Base-by-base conservation (phyloP, 2,113 vertebrate species). In the Ivindomyrus marchei region DNA sequence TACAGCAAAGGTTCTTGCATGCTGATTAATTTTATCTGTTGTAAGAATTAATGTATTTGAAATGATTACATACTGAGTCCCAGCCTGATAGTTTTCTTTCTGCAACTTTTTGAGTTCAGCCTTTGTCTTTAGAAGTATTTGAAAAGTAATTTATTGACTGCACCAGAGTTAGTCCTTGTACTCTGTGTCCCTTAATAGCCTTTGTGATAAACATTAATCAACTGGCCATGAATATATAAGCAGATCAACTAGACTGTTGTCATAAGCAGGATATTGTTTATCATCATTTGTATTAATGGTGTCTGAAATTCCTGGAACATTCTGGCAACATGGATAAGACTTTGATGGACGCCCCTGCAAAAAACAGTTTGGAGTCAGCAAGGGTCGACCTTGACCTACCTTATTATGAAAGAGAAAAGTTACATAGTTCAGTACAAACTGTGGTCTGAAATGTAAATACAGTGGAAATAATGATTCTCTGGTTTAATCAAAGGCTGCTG, bases 11-110 rank as follows among this genome's bases (percentile, higher is more conserved):
- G 36, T 27, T 53, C 50, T 46, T 15, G 77, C 49, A 56, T 88
- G 52, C 88, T 91, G 27, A 93, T 92, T 91, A 90, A 90, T 84
- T 66, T 62, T 47, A 90, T 92, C 92, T 21, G 39, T 21, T 36
- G 46, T 47, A 1, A 88, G 70, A 90, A 87, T 27, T 27, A 89
- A 89, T 92, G 27, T 24, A 52, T 87, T 87, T 87, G 46, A 31
- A 49, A 31, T 86, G 49, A 52, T 50, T 21, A 84, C 45, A 86
- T n/a, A 86, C 47, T 50, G 84, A 50, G 21, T 86, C 4, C 11
- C 50, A 4, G 50, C 50, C 11, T 52, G 50, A 36, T 8, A 50
- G 50, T 47, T 47, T 47, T 47, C 8, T 47, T 47, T 47, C 50
- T 52, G 50, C 50, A 52, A 52, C 52, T 53, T 53, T 19, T 53